Percentiles rank a stretch among this genome's conserved stretches.
Evolutionary conservation across 2,888 invertebrate species (phyloP).

Genomic region (Sericinus montela): DNA sequence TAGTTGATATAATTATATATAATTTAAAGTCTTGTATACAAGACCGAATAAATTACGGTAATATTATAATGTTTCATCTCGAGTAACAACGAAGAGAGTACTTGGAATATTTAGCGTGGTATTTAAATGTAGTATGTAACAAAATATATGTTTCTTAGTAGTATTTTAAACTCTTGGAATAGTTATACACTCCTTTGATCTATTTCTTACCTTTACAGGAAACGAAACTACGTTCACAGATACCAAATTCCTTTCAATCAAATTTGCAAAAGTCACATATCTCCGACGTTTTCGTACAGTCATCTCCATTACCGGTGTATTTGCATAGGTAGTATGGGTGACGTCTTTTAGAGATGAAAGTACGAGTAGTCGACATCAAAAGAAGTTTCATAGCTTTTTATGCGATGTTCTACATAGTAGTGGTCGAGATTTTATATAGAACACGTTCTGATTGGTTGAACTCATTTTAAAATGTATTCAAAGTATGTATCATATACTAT

Average conservation of each 20-base stretch:
- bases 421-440: too few species aligned
- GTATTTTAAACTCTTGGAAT: neutral
- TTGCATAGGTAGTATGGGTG: neutral
- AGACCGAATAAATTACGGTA: too few species aligned
- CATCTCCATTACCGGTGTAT: constrained; percentile 1
- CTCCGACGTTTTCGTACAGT: neutral
- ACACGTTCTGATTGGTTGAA: too few species aligned
- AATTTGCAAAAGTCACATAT: neutral
- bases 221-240: neutral
- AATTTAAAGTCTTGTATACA: too few species aligned
- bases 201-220: neutral
- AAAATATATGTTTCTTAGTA: neutral
- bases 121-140: too few species aligned
- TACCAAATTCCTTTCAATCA: neutral
- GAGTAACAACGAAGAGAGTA: too few species aligned
- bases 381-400: neutral
- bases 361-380: neutral
- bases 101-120: too few species aligned
- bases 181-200: neutral
- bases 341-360: neutral
- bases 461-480: too few species aligned
- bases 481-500: too few species aligned
- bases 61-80: too few species aligned
- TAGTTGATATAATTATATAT: too few species aligned
- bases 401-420: too few species aligned